phyloP scores from a whole-genome alignment of 2,888 invertebrate genomes.

The Timema cristinae region DNA sequence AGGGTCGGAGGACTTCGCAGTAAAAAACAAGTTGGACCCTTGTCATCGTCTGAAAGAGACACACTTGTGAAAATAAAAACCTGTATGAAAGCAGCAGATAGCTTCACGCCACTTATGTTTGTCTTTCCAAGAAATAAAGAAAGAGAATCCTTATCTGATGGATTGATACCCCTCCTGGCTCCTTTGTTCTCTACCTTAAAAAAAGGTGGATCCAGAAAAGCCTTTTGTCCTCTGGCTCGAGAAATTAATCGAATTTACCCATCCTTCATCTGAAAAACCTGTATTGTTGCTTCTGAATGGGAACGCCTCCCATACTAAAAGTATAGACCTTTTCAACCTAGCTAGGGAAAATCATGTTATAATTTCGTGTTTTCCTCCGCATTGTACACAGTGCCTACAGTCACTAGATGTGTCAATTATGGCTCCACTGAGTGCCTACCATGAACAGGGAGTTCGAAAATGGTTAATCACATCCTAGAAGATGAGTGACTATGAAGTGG shows the following conservation, averaged over 20 bases:
- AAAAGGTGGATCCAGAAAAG: constrained; percentile 15
- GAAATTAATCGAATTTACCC: constrained; percentile 10
- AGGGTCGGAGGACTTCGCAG: constrained; percentile 24
- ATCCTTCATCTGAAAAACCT: constrained; percentile 14
- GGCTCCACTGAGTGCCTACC: constrained; percentile 14
- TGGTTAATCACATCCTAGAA: background rate
- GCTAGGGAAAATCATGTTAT: constrained; percentile 16
- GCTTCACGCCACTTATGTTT: constrained; percentile 18
- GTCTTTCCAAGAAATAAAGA: background rate
- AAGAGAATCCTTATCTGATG: background rate
- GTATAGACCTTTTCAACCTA: constrained; percentile 12
- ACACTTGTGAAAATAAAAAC: constrained; percentile 18
- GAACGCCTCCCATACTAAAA: constrained; percentile 6
- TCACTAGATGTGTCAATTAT: background rate
- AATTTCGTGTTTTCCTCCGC: constrained; percentile 6
- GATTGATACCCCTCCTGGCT: constrained; percentile 26
- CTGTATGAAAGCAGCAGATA: constrained; percentile 20
- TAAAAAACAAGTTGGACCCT: constrained; percentile 24
- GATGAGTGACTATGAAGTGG: constrained; percentile 4
- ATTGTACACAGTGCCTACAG: background rate
- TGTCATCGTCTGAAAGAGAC: constrained; percentile 24
- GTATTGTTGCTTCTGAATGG: background rate
- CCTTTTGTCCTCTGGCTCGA: constrained; percentile 12
- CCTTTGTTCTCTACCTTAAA: constrained; percentile 14
- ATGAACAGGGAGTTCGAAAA: constrained; percentile 3